Conservation (phyloP, 92 coral and sea anemone species). For the Virgularia gustaviana region DNA sequence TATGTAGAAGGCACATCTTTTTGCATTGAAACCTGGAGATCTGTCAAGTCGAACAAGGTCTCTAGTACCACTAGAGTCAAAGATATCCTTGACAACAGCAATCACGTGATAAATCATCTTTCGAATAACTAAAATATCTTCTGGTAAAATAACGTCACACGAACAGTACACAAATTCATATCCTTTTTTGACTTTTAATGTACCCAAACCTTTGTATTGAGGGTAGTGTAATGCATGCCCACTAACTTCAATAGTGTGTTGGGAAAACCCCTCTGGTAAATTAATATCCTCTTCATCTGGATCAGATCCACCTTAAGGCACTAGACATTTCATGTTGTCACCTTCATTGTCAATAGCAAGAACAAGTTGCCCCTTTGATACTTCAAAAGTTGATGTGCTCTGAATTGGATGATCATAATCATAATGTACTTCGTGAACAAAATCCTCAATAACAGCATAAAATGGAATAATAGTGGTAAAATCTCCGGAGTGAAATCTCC, state of each 20-base stretch:
- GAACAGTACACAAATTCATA: slow-evolving; percentile 33
- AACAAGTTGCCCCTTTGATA: slow-evolving; percentile 17
- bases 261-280: slow-evolving; percentile 26
- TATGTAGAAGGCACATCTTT: slow-evolving; percentile 12
- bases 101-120: slow-evolving; percentile 26
- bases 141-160: slow-evolving; percentile 20
- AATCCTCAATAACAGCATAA: slow-evolving; percentile 7
- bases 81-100: slow-evolving; percentile 34
- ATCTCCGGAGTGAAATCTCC: slow-evolving; percentile 46
- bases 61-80: slow-evolving; percentile 22
- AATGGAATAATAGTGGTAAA: slow-evolving; percentile 34
- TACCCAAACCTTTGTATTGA: slow-evolving; percentile 38
- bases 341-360: slow-evolving; percentile 33
- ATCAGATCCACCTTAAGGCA: slow-evolving; percentile 48
- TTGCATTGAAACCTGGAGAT: slow-evolving; percentile 34
- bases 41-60: slow-evolving; percentile 40
- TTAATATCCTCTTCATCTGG: slow-evolving; percentile 44
- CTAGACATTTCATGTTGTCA: slow-evolving; percentile 36
- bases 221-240: slow-evolving; percentile 22
- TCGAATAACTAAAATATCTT: slow-evolving; percentile 31
- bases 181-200: slow-evolving; percentile 37
- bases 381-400: background rate
- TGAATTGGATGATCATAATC: too few species aligned
- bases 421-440: background rate
- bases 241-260: slow-evolving; percentile 34